Conservation (phyloP, 2,797 vertebrate species). For the Trachops cirrhosus region DNA sequence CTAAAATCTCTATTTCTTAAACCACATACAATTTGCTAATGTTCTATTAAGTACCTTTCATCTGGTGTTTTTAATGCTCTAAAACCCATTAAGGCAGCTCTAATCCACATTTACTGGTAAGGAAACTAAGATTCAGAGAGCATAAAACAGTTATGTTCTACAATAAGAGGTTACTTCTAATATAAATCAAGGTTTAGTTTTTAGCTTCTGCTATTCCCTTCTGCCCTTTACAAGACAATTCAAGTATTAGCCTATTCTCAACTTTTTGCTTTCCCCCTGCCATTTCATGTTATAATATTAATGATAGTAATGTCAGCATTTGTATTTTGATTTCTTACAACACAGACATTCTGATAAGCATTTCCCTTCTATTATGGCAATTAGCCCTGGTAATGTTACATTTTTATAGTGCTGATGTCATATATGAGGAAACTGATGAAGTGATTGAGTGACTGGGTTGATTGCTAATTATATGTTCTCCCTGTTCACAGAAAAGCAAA, state of each 20-base stretch:
- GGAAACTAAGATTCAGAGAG: neutral
- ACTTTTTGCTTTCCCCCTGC: neutral
- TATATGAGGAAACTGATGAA: neutral
- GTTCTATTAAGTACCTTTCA: neutral
- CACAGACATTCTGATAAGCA: neutral
- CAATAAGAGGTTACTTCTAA: neutral
- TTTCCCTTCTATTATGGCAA: neutral
- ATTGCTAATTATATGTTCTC: neutral
- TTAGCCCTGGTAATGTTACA: neutral
- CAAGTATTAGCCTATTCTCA: neutral
- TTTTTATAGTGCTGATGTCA: neutral
- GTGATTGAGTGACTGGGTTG: neutral
- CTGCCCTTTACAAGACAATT: neutral
- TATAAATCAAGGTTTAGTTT: neutral
- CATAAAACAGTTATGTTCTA: neutral
- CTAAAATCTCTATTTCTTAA: neutral
- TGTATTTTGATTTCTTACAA: constrained; percentile 3
- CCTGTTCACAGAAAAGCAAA: neutral
- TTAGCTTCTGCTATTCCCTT: neutral
- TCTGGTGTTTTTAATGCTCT: neutral
- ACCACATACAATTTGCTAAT: neutral
- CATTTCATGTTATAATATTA: neutral
- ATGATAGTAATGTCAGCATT: neutral
- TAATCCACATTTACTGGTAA: neutral
- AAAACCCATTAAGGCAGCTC: neutral